Evolutionary conservation across 2,797 vertebrate genomes (phyloP).

Genomic region (Sus cebifrons): DNA sequence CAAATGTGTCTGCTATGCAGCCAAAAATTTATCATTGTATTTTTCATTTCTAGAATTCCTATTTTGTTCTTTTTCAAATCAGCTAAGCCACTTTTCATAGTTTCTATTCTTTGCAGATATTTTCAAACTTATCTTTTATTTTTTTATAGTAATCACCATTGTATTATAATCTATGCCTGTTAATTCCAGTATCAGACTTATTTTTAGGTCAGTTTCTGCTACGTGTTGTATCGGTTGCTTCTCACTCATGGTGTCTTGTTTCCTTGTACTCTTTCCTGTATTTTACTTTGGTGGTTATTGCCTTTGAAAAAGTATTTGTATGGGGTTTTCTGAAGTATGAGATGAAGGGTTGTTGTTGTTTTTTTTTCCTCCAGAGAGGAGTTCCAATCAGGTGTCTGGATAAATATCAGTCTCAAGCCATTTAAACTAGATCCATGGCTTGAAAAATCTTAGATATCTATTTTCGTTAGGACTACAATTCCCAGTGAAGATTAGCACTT

Average conservation of each 20-base stretch:
- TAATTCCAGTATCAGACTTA: background rate
- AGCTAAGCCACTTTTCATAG: background rate
- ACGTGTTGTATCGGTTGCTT: background rate
- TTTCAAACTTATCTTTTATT: background rate
- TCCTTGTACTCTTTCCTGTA: background rate
- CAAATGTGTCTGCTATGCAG: background rate
- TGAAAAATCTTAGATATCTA: background rate
- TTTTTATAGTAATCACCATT: background rate
- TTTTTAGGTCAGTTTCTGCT: background rate
- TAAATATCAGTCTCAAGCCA: background rate
- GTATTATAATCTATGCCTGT: background rate
- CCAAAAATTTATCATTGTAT: background rate
- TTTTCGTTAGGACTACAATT: background rate
- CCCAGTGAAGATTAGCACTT: background rate
- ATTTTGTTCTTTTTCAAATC: background rate
- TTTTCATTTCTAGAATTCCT: constrained; percentile 8
- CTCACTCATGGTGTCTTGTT: background rate
- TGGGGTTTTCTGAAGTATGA: background rate
- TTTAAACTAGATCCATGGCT: background rate
- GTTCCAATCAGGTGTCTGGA: background rate
- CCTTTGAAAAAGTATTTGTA: background rate
- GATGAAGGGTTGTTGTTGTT: background rate
- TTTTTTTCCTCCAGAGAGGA: background rate
- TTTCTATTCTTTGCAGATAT: background rate
- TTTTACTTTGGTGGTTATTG: background rate